Conservation (phyloP, 2,888 invertebrate genomes). For the Periphyllus acericola region DNA sequence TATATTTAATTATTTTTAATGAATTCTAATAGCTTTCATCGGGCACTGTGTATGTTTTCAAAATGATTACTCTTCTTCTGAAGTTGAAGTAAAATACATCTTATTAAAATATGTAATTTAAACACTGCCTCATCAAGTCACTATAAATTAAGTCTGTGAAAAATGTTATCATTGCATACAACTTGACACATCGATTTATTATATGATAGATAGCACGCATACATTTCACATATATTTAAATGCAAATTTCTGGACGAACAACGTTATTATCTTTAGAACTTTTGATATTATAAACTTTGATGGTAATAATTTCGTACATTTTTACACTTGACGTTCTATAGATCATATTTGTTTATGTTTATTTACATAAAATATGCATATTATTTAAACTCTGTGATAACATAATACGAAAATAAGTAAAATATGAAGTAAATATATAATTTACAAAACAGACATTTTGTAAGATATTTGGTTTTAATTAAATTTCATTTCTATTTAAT, state of each 20-base stretch:
- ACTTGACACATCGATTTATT: background rate
- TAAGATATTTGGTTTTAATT: no score
- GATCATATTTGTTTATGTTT: background rate
- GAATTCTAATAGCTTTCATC: background rate
- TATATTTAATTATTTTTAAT: no score
- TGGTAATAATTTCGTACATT: background rate
- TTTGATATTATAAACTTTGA: constrained; percentile 3
- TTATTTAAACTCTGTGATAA: background rate
- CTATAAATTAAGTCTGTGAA: background rate
- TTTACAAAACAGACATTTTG: no score
- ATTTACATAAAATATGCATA: background rate
- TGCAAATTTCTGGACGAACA: background rate
- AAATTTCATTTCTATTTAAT: no score
- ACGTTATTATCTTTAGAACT: constrained; percentile 14
- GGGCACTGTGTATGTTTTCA: background rate
- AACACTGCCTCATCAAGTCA: background rate
- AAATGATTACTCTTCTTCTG: background rate
- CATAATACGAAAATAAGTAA: background rate
- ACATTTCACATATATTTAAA: background rate
- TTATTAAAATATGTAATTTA: background rate
- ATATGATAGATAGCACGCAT: background rate
- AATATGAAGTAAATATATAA: no score
- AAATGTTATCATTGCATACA: background rate
- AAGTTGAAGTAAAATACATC: background rate
- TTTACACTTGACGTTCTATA: background rate